These are phyloP conservation scores for Felis chaus DNA, from an alignment of 2,113 vertebrate species.

Conservation along the genomic window DNA sequence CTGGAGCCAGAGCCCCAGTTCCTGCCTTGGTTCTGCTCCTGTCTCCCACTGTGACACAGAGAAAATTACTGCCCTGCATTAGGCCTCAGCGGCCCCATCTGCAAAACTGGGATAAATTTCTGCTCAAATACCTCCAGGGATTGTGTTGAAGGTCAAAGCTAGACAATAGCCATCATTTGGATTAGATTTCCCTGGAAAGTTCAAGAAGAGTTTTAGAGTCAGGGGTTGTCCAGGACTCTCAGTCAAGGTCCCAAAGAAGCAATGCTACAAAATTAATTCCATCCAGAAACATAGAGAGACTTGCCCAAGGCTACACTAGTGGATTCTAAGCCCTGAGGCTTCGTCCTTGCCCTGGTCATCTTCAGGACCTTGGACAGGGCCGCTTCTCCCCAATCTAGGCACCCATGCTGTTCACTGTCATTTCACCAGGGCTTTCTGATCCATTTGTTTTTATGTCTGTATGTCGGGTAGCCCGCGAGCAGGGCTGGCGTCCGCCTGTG, in stretches of 20 bases:
- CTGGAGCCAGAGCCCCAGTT: not conserved
- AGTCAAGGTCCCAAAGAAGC: not conserved
- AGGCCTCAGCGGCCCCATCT: not conserved
- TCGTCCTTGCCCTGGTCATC: not conserved
- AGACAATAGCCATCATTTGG: not conserved
- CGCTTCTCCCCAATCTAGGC: conserved; percentile 54
- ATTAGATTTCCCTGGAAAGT: not conserved
- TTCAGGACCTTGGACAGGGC: not conserved
- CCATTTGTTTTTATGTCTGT: conserved; percentile 85
- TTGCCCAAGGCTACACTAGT: not conserved
- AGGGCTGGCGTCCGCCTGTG: conserved; percentile 69
- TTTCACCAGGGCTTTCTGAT: conserved; percentile 80
- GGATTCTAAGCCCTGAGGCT: not conserved
- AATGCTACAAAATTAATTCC: not conserved
- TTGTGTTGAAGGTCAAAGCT: not conserved
- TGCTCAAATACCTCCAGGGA: not conserved
- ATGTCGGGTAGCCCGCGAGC: conserved; percentile 14
- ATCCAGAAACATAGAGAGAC: not conserved
- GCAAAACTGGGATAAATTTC: not conserved
- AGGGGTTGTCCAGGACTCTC: not conserved
- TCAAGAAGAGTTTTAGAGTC: not conserved
- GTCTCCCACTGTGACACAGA: not conserved
- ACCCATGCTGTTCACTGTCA: conserved; percentile 74
- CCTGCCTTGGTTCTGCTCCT: not conserved
- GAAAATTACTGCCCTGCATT: not conserved